Conservation (phyloP, 2,888 invertebrate species). For the Erebia aethiops region DNA sequence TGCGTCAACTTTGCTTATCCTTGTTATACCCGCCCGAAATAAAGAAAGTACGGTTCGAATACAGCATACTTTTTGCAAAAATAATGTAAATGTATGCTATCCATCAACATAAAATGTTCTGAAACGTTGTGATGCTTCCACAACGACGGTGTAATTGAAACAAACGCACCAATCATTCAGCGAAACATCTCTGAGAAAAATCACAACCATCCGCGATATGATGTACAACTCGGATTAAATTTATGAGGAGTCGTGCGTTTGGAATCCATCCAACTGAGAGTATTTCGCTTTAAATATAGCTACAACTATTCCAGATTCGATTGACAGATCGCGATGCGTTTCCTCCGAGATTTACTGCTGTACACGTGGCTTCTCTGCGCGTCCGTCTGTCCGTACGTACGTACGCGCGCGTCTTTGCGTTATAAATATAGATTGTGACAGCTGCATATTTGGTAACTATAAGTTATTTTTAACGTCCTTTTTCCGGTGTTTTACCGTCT, state of each 20-base stretch:
- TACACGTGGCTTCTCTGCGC: neutral
- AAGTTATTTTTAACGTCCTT: too few relatives aligned
- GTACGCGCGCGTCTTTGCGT: neutral
- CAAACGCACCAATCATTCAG: neutral
- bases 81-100: too few relatives aligned
- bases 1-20: too few relatives aligned
- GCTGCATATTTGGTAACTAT: too few relatives aligned
- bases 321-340: conserved; percentile 18
- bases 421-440: too few relatives aligned
- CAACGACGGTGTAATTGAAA: neutral
- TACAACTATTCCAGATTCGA: conserved; percentile 13
- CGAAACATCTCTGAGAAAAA: neutral
- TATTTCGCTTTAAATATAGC: conserved; percentile 17
- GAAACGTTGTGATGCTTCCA: neutral
- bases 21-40: too few relatives aligned
- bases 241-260: conserved; percentile 2
- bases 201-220: neutral
- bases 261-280: conserved; percentile 15
- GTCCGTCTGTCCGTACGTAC: neutral
- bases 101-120: too few relatives aligned
- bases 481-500: too few relatives aligned
- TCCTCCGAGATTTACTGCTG: neutral
- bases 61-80: too few relatives aligned
- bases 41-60: too few relatives aligned
- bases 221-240: conserved; percentile 4